Conservation (phyloP, 2,113 vertebrate species). For the Rhea americana region DNA sequence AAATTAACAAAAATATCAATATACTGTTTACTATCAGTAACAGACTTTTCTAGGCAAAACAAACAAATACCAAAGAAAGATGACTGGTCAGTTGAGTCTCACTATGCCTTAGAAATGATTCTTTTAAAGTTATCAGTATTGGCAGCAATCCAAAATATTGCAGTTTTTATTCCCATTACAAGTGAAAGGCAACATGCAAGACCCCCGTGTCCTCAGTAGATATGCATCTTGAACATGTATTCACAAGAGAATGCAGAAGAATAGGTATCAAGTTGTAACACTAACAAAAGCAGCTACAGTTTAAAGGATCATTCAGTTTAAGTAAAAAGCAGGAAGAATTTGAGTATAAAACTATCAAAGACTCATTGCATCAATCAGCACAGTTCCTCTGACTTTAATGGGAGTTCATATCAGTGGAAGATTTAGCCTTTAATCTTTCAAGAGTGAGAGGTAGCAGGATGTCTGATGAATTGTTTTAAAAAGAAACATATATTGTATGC, state of each 20-base stretch:
- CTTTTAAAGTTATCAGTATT: background rate
- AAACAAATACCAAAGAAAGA: background rate
- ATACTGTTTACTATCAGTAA: background rate
- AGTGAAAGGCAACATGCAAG: background rate
- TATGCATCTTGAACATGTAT: background rate
- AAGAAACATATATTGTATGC: background rate
- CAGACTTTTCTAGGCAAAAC: background rate
- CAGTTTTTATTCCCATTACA: background rate
- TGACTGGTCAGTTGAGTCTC: background rate
- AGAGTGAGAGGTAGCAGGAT: background rate
- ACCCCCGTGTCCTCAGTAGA: background rate
- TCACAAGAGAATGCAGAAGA: background rate
- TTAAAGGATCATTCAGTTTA: background rate
- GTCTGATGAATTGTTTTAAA: background rate
- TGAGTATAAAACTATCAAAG: background rate
- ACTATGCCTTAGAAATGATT: background rate
- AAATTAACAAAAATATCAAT: background rate
- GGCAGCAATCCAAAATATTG: background rate
- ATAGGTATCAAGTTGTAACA: conserved; percentile 5
- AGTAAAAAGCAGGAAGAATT: conserved; percentile 13
- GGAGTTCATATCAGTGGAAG: background rate
- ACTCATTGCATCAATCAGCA: background rate
- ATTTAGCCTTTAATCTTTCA: background rate
- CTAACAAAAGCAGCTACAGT: background rate
- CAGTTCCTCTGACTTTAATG: background rate